Percentiles rank a stretch among this genome's conserved stretches.
Evolutionary conservation across 2,888 invertebrate genomes (phyloP).

Genomic region (Metellina segmentata): DNA sequence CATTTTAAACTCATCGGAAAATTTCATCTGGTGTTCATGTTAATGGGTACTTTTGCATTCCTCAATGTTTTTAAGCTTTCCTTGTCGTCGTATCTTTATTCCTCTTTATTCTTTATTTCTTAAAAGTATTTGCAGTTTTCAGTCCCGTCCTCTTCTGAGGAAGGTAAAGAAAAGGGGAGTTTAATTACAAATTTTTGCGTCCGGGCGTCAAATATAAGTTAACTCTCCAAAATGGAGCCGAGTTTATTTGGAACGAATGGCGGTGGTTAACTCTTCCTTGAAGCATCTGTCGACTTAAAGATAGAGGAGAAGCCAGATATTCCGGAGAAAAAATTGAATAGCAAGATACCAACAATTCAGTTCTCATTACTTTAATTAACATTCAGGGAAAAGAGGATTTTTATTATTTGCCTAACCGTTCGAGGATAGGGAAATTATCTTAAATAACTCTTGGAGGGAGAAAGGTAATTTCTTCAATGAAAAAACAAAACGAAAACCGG

Average conservation of each 20-base stretch:
- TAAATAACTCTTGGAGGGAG: conserved; percentile 50
- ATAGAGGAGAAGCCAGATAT: conserved; percentile 15
- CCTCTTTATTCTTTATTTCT: conserved; percentile 32
- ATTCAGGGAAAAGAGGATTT: conserved; percentile 16
- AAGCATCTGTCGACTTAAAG: conserved; percentile 34
- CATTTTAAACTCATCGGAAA: conserved; percentile 51
- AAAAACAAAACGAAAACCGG: conserved; percentile 11
- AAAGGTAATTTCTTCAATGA: conserved; percentile 37
- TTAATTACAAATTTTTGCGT: conserved; percentile 67
- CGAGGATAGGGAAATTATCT: conserved; percentile 63
- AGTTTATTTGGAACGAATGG: conserved; percentile 37
- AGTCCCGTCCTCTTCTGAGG: conserved; percentile 20
- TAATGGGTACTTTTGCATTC: conserved; percentile 44
- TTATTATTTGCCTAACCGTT: conserved; percentile 42
- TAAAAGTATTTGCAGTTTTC: conserved; percentile 38
- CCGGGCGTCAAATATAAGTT: conserved; percentile 50
- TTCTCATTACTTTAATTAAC: conserved; percentile 71
- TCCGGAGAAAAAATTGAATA: conserved; percentile 4
- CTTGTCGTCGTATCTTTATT: conserved; percentile 17
- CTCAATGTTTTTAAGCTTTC: conserved; percentile 34
- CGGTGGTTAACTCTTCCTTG: conserved; percentile 3
- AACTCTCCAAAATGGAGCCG: conserved; percentile 9
- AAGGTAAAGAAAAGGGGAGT: background rate
- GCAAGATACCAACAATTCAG: conserved; percentile 49
- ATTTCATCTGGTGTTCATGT: conserved; percentile 48